Percentiles rank a stretch among this genome's conserved stretches.
Evolutionary conservation across 2,888 invertebrate genomes (phyloP).

Genomic region (Rotaria macrura): DNA sequence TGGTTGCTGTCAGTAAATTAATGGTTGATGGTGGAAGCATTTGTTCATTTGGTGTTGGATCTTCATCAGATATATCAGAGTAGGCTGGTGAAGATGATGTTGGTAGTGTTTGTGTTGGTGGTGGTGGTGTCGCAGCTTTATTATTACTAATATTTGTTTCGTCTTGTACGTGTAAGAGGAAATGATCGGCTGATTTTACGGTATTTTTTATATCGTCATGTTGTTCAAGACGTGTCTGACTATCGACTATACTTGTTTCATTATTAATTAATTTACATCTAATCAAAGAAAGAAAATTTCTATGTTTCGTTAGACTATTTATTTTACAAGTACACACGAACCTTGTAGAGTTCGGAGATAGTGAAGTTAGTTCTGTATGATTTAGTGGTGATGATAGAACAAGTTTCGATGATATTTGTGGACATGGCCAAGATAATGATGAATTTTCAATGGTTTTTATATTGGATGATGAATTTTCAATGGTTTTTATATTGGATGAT

Average conservation of each 20-base stretch:
- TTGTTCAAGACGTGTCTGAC: background rate
- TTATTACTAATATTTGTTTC: background rate
- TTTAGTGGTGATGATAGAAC: constrained; percentile 10
- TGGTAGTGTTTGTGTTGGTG: background rate
- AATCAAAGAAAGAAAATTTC: background rate
- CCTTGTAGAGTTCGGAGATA: background rate
- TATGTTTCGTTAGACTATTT: too few relatives aligned
- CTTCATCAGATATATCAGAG: background rate
- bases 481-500: background rate
- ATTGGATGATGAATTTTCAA: background rate
- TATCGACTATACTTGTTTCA: background rate
- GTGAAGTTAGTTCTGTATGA: background rate
- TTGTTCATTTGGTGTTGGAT: background rate
- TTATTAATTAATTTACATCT: background rate
- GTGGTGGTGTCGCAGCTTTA: background rate
- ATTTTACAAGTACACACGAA: background rate
- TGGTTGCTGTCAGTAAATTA: background rate
- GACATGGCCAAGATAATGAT: constrained; percentile 10
- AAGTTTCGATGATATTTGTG: background rate
- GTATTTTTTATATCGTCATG: background rate
- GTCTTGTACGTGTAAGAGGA: background rate
- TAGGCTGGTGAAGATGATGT: background rate
- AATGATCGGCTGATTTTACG: background rate
- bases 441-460: background rate
- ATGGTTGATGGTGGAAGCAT: background rate